These are phyloP conservation scores for Burhinus bistriatus DNA, from an alignment of 2,113 vertebrate species.

Conservation along the genomic window DNA sequence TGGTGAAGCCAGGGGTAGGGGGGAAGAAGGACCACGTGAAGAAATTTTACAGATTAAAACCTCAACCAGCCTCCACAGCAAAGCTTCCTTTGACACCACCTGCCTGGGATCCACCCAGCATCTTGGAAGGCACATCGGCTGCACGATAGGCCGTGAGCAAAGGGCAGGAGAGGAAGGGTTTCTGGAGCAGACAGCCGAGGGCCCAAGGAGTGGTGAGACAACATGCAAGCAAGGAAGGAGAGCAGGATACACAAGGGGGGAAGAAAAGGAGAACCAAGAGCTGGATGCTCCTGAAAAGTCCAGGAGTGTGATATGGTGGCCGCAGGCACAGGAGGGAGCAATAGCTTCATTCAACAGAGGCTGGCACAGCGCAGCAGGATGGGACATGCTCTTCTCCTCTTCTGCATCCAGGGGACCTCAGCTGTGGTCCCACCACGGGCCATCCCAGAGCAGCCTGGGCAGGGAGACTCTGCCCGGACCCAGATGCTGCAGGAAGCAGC, in stretches of 20 bases:
- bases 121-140: neutral
- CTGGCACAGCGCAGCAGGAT: neutral
- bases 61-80: neutral
- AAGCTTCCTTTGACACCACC: neutral
- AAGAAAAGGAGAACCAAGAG: neutral
- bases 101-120: neutral
- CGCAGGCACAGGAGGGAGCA: neutral
- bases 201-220: accelerated
- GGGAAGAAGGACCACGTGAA: accelerated
- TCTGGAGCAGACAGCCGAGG: neutral
- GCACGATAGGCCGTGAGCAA: neutral
- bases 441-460: neutral
- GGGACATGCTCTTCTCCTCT: neutral
- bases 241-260: neutral
- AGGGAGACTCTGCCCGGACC: neutral
- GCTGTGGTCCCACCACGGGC: neutral
- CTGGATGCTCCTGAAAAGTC: neutral
- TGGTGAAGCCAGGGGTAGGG: neutral
- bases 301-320: neutral
- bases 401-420: neutral
- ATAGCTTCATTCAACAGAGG: neutral
- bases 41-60: neutral
- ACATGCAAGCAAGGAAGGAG: neutral
- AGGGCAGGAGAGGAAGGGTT: neutral
- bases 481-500: neutral